These are phyloP conservation scores for Bos taurus DNA, from an alignment of 2,113 vertebrate species.

Conservation along the genomic window ARS-UCD2.0 NC_037329.1:60608001-60608500, in stretches of 20 bases:
- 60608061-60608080: not conserved
- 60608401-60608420: not conserved
- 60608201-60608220: too few relatives aligned
- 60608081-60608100: not conserved
- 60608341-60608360: too few relatives aligned
- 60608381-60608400: not conserved
- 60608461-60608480: not conserved
- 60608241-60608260: too few relatives aligned
- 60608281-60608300: too few relatives aligned
- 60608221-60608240: too few relatives aligned
- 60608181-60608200: too few relatives aligned
- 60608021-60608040: not conserved
- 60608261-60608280: too few relatives aligned
- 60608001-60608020: conserved; percentile 24
- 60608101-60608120: not conserved
- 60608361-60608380: not conserved
- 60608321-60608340: too few relatives aligned
- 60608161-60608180: too few relatives aligned
- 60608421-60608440: not conserved
- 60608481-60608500: not conserved
- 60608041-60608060: not conserved
- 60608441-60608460: not conserved
- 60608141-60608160: too few relatives aligned
- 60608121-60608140: not conserved
- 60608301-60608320: too few relatives aligned